Evolutionary conservation across 2,797 vertebrate species (phyloP).

Genomic region (Sebastolobus altivelis): DNA sequence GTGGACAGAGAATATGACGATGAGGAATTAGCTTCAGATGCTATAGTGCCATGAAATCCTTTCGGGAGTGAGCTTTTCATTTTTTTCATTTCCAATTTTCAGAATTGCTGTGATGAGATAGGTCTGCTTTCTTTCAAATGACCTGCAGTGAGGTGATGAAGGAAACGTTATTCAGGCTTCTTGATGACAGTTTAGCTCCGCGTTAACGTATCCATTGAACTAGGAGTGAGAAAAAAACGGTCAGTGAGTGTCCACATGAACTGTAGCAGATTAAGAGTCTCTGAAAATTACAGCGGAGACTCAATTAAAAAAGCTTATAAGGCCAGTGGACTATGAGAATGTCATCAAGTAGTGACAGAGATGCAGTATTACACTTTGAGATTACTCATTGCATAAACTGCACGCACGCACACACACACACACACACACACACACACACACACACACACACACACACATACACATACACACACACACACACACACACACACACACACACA

Average conservation of each 20-base stretch:
- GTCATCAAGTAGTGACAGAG: slow-evolving; percentile 50
- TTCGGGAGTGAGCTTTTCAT: not conserved
- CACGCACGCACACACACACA: slow-evolving; percentile 12
- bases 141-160: not conserved
- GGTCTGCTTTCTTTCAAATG: slow-evolving; percentile 3
- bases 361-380: slow-evolving; percentile 39
- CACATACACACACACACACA: slow-evolving; percentile 28
- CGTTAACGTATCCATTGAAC: not conserved
- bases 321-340: slow-evolving; percentile 27
- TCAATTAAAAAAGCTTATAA: slow-evolving; percentile 56
- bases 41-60: not conserved
- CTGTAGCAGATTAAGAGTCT: slow-evolving; percentile 55
- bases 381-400: slow-evolving; percentile 53
- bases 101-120: not conserved
- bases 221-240: not conserved
- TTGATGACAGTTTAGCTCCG: not conserved
- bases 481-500: slow-evolving; percentile 9
- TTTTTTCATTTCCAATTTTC: not conserved
- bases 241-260: slow-evolving; percentile 17
- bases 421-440: slow-evolving; percentile 10
- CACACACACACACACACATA: slow-evolving; percentile 2
- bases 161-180: not conserved
- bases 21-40: slow-evolving; percentile 33
- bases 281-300: slow-evolving; percentile 49
- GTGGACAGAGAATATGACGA: slow-evolving; percentile 18